A percentile compares a stretch with the other conserved stretches of the same genome.
Evolutionary conservation across 2,113 vertebrate species (phyloP).

Genomic region (Telmatochromis sp.): DNA sequence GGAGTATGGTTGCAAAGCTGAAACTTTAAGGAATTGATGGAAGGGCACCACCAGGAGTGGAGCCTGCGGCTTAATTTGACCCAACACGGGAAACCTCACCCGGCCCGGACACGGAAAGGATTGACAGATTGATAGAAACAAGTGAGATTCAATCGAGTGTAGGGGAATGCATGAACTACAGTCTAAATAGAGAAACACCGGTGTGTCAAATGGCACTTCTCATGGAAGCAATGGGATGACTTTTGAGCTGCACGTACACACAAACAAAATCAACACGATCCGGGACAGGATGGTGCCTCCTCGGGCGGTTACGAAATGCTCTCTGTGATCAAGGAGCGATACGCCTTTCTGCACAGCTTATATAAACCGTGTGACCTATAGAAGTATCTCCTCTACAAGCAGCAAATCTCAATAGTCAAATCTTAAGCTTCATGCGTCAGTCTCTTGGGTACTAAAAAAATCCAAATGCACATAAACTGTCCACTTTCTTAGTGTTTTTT

Average conservation of each 20-base stretch:
- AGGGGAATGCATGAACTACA: constrained; percentile 48
- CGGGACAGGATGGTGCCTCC: constrained; percentile 20
- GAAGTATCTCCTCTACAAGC: neutral
- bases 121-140: neutral
- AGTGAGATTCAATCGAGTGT: constrained; percentile 52
- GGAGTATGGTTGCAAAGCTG: no score
- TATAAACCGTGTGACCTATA: neutral
- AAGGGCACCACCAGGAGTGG: no score
- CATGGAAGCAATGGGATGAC: constrained; percentile 14
- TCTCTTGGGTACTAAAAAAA: neutral
- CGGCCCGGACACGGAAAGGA: no score
- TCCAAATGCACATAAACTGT: neutral
- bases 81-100: no score
- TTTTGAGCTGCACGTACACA: constrained; percentile 57
- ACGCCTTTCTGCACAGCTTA: neutral
- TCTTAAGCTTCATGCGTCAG: neutral
- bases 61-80: no score
- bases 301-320: constrained; percentile 14
- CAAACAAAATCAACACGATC: constrained; percentile 36
- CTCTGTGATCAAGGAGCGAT: constrained; percentile 4
- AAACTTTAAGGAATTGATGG: no score
- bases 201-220: constrained; percentile 25
- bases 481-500: neutral
- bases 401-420: neutral
- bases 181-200: constrained; percentile 26